Conservation (phyloP, 2,797 vertebrate species). For the Brotula barbata region DNA sequence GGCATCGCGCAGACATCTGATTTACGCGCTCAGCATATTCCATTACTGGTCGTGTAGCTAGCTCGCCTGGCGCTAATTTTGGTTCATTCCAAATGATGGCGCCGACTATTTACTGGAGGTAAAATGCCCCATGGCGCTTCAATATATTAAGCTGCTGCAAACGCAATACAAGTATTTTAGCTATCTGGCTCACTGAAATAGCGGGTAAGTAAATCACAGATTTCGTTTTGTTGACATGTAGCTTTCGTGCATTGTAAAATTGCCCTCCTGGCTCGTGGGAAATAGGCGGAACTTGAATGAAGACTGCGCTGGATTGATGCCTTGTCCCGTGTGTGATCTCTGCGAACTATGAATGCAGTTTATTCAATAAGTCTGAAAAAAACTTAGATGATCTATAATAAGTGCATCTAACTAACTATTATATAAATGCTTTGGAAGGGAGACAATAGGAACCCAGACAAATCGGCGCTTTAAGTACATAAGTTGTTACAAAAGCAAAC, state of each 20-base stretch:
- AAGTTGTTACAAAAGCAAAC: too few species aligned
- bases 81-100: conserved; percentile 66
- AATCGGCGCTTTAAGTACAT: too few species aligned
- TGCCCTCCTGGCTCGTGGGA: conserved; percentile 16
- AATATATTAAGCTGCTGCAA: neutral
- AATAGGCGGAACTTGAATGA: conserved; percentile 59
- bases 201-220: neutral
- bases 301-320: conserved; percentile 43
- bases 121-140: conserved; percentile 41
- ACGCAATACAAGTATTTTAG: neutral
- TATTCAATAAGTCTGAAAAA: too few species aligned
- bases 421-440: too few species aligned
- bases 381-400: too few species aligned
- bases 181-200: neutral
- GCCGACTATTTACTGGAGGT: conserved; percentile 69
- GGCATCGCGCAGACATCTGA: neutral
- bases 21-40: neutral
- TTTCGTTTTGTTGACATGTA: too few species aligned
- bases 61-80: conserved; percentile 65
- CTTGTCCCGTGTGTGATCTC: neutral
- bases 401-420: too few species aligned
- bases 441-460: too few species aligned
- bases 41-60: conserved; percentile 56
- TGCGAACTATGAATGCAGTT: neutral
- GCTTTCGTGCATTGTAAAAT: neutral